phyloP scores from a whole-genome alignment of 1,140 invertebrate genomes.

The Pectinophora gossypiella region DNA sequence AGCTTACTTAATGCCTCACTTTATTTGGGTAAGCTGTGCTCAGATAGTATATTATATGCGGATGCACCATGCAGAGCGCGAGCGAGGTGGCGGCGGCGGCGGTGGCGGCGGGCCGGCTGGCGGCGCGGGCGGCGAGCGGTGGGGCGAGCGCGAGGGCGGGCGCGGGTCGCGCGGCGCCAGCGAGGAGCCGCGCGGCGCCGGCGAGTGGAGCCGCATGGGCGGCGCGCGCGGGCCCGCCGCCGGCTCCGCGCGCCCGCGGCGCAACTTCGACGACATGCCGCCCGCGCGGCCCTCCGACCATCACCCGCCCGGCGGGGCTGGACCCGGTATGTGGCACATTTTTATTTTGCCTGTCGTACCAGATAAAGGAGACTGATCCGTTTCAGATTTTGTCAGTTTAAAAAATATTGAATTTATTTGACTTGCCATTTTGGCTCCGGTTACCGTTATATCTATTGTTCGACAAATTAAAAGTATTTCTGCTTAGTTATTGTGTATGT shows the following conservation, averaged over 20 bases:
- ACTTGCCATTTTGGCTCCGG: too few relatives aligned
- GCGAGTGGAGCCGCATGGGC: conserved; percentile 65
- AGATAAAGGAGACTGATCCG: too few relatives aligned
- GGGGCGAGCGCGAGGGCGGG: conserved; percentile 54
- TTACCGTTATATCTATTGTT: too few relatives aligned
- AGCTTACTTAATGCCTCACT: too few relatives aligned
- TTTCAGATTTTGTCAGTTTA: too few relatives aligned
- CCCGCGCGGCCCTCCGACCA: conserved; percentile 48
- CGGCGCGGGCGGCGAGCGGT: conserved; percentile 47
- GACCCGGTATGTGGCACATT: background rate
- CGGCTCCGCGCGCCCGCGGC: conserved; percentile 62
- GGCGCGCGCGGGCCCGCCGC: conserved; percentile 45
- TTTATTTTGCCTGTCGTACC: too few relatives aligned
- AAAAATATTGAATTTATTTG: too few relatives aligned
- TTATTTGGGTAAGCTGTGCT: too few relatives aligned
- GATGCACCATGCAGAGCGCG: conserved; percentile 31
- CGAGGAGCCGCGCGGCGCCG: conserved; percentile 56
- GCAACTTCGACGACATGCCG: conserved; percentile 65
- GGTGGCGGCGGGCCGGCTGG: conserved; percentile 44
- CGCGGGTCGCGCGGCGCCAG: conserved; percentile 42
- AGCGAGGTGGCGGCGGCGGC: conserved; percentile 50
- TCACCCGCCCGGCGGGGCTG: too few relatives aligned
- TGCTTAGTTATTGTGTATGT: too few relatives aligned
- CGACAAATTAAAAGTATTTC: too few relatives aligned
- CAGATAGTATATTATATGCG: too few relatives aligned